phyloP scores from a whole-genome alignment of 2,113 vertebrate species.

The Bufo bufo region DNA sequence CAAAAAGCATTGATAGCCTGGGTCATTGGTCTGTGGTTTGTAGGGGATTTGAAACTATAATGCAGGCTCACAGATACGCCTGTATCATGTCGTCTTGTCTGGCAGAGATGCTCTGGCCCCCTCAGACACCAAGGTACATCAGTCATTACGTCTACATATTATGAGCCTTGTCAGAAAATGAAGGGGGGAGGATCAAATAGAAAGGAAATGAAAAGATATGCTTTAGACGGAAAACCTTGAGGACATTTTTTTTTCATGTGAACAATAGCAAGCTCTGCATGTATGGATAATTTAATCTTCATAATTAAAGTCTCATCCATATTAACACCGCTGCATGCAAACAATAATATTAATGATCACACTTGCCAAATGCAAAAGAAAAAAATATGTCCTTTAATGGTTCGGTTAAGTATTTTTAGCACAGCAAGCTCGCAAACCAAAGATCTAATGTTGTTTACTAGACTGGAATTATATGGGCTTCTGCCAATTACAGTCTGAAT shows the following conservation, averaged over 20 bases:
- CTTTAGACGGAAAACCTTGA: slow-evolving; percentile 33
- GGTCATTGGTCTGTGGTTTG: not conserved
- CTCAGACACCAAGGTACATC: not conserved
- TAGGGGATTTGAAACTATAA: not conserved
- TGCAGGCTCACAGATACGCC: not conserved
- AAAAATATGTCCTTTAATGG: slow-evolving; percentile 54
- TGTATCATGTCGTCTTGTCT: not conserved
- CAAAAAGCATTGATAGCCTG: not conserved
- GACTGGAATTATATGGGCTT: slow-evolving; percentile 69
- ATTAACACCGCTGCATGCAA: slow-evolving; percentile 63
- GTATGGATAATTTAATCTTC: slow-evolving; percentile 62
- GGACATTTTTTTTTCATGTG: slow-evolving; percentile 54
- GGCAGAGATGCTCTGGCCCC: not conserved
- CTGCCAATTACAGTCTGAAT: slow-evolving; percentile 75
- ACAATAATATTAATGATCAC: slow-evolving; percentile 55
- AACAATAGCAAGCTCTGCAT: slow-evolving; percentile 57
- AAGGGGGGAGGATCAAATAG: slow-evolving; percentile 35
- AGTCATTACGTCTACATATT: slow-evolving; percentile 62
- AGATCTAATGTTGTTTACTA: slow-evolving; percentile 70
- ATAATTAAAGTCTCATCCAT: slow-evolving; percentile 63
- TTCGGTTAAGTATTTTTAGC: slow-evolving; percentile 63
- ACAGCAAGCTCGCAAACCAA: slow-evolving; percentile 62
- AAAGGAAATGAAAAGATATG: slow-evolving; percentile 53
- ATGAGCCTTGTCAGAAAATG: slow-evolving; percentile 12
- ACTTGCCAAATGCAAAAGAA: slow-evolving; percentile 59